phyloP scores from a whole-genome alignment of 2,888 invertebrate species.

The Oxyteleia sp. region DNA sequence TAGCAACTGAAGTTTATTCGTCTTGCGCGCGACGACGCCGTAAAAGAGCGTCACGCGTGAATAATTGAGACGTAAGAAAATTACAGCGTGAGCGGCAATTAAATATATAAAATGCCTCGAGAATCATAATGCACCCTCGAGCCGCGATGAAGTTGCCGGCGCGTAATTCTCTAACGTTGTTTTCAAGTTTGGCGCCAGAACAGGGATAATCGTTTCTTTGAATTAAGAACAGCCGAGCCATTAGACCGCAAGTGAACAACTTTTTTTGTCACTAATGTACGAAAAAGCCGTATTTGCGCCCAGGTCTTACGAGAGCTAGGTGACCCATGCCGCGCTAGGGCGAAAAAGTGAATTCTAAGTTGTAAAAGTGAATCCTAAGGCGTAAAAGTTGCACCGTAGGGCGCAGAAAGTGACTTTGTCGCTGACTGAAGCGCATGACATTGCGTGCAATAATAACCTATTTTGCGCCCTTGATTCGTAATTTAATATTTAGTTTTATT shows the following conservation, averaged over 20 bases:
- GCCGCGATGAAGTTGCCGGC: constrained; percentile 29
- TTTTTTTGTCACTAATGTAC: no score
- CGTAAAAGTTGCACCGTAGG: no score
- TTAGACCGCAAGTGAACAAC: constrained; percentile 30
- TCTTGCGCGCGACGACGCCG: not conserved
- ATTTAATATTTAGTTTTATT: no score
- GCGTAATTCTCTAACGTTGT: constrained; percentile 49
- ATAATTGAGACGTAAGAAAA: constrained; percentile 6
- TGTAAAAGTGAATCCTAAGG: no score
- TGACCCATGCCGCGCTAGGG: no score
- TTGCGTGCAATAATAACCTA: no score
- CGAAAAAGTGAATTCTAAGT: not conserved
- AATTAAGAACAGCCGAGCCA: constrained; percentile 34
- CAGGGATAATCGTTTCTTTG: constrained; percentile 40
- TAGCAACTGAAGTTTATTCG: constrained; percentile 14
- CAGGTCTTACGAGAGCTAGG: no score
- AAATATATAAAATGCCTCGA: constrained; percentile 42
- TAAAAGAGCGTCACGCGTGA: constrained; percentile 1
- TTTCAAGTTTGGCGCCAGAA: constrained; percentile 39
- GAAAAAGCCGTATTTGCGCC: no score
- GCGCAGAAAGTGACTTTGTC: no score
- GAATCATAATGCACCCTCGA: constrained; percentile 21
- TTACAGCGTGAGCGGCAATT: not conserved
- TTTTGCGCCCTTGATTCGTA: no score
- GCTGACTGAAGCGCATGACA: no score